Evolutionary conservation across 2,888 invertebrate genomes (phyloP), one percentile per base, ranked within the genome.

Genomic region (Seladonia tumulorum): DNA sequence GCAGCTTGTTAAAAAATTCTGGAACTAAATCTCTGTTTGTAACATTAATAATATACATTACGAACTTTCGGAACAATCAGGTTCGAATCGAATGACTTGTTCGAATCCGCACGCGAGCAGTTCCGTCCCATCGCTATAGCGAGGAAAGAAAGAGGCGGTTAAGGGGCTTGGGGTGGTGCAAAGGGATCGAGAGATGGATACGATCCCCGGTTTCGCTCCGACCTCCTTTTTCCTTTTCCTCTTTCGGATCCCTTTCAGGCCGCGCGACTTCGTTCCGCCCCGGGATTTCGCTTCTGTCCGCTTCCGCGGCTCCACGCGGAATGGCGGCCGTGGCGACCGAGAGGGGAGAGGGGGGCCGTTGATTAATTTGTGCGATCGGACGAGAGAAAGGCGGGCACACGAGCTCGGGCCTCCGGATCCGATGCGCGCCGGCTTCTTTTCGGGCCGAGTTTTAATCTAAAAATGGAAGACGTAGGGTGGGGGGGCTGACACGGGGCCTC

Each of bases 381-480:
- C 85, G 90, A 90, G 90, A 89, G 73, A 75, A 85, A 87, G 81
- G 83, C 73, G 87, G 86, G 83, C 85, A 90, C 86, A 91, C 91
- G 88, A 88, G 91, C 90, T 91, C 88, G 88, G 89, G 87, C 87
- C 12, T 53, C 49, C 78, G 87, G 88, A 86, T 78, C 84, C 78
- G 82, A 81, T 72, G 22, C 71, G 77, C 84, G 86, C 71, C 71
- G 73, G 68, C 73, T 81, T 29, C 18, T 18, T 29, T 63, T 70
- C 75, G 57, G 73, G 63, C 63, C 63, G 82, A 86, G 57, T 72
- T 76, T 86, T 85, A 76, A 86, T 90, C 89, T 91, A 88, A 90
- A 91, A 91, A 88, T 92, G 92, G 92, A 92, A 92, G 92, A 92
- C 92, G 75, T 89, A 79, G 92, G 89, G 87, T 81, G 70, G 89